Evolutionary conservation across 2,797 vertebrate species (phyloP), one percentile per base, ranked within the genome.

Genomic region (Coilia nasus): DNA sequence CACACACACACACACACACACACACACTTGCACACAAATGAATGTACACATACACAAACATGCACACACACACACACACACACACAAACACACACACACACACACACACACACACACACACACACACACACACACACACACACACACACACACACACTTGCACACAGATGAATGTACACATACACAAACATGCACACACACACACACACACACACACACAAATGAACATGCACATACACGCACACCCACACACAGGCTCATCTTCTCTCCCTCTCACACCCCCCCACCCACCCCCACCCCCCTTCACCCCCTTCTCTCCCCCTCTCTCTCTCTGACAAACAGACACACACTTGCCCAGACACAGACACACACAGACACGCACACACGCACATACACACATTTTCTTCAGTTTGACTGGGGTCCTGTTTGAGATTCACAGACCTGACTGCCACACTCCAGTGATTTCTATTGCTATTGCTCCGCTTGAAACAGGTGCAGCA

Each of bases 401-500:
- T 75, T 75, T 75, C 67, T 75, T 75, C 67, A 35, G 15, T 75
- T 75, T 75, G 67, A 75, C 67, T 75, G 28, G 28, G 67, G 12
- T 75, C 67, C 67, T 75, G 67, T 35, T 75, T 75, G 67, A 41
- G 67, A 75, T 75, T 75, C 67, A 75, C 67, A 75, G 67, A 75
- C 28, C 67, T 17, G 67, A 17, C 67, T 15, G 67, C 28, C 28
- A 35, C 67, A 75, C 28, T 75, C 67, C 67, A 67, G 62, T 67
- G 62, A 21, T 28, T 67, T 67, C 28, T 67, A 67, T 67, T 67
- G 62, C 62, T 35, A 75, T 75, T 75, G 35, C 67, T 75, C 67
- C 31, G 4, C 7, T 75, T 41, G 67, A 75, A 75, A 41, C 67
- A 75, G 67, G 67, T 75, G 67, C 28, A 31, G 28, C 62, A 17